phyloP scores from a whole-genome alignment of 2,113 vertebrate genomes.

The Misgurnus anguillicaudatus region DNA sequence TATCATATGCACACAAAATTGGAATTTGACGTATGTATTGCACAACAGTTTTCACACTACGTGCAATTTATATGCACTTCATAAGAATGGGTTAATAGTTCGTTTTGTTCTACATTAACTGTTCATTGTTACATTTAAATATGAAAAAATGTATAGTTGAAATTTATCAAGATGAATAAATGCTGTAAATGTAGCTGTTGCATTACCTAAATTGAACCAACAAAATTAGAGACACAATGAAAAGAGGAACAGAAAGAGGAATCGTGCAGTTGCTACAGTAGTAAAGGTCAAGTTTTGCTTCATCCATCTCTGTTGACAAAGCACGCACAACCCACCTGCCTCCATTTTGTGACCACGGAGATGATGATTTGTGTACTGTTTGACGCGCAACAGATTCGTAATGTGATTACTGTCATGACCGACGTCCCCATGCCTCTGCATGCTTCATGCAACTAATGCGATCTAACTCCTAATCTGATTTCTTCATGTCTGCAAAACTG shows the following conservation, averaged over 20 bases:
- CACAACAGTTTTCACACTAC: too few species aligned
- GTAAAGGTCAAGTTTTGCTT: neutral
- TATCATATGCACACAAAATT: too few species aligned
- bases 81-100: too few species aligned
- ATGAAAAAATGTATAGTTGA: too few species aligned
- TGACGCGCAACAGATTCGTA: slow-evolving; percentile 24
- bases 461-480: slow-evolving; percentile 43
- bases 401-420: slow-evolving; percentile 42
- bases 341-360: slow-evolving; percentile 4
- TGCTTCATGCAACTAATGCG: slow-evolving; percentile 35
- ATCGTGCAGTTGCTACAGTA: neutral
- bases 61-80: too few species aligned
- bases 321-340: neutral
- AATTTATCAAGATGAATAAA: too few species aligned
- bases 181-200: too few species aligned
- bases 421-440: slow-evolving; percentile 38
- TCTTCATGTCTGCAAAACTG: neutral
- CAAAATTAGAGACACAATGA: neutral
- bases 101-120: too few species aligned
- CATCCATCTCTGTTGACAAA: neutral
- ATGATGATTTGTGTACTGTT: slow-evolving; percentile 2
- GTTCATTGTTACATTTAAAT: too few species aligned
- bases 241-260: slow-evolving; percentile 24
- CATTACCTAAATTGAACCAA: too few species aligned
- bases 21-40: too few species aligned